Base-by-base conservation (phyloP, 64 coral and sea anemone species). In the Pocillopora damicornis region DNA sequence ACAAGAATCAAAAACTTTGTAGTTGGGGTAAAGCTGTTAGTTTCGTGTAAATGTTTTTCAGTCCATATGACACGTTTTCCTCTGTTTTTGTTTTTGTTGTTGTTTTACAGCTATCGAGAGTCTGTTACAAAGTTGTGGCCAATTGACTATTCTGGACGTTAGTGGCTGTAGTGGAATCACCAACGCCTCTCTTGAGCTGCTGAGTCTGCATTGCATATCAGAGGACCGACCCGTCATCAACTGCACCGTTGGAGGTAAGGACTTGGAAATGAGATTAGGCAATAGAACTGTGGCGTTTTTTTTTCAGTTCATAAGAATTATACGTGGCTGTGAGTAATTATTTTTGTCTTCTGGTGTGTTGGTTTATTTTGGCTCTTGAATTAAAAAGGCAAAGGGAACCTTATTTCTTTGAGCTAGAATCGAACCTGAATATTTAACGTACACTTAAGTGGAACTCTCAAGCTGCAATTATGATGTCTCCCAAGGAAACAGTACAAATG, bases 231-330 rank as follows among this genome's bases (percentile, higher is more conserved):
- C 82, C 13, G 2, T 68, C 64, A 45, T 92, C 11, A 92, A 75
- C 63, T 87, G 84, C 60, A 77, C 86, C 11, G 20, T 92, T 7
- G 90, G 90, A 92, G 90, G 90, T 92, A 80, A n/a, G n/a, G 57
- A 59, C n/a, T 64, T 17, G 0, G 64, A 4, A 72, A 0, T 64
- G 59, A 8, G 4, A 3, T 45, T 62, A 36, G 11, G 18, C 30
- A 30, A 30, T 16, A 59, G 37, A 0, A 71, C 20, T 71, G 20
- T 20, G 62, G 20, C 62, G 62, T 2, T 18, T 64, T 2, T 2
- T 30, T 30, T 30, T 30, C 30, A 30, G 30, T 30, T 30, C 30
- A 30, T 30, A 30, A 30, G 30, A 30, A 30, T 30, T 30, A 30
- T 30, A 30, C 30, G 30, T 30, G 64, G 22, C 64, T n/a, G 16